Conservation (phyloP, 2,888 invertebrate genomes). For the Camponotus fellah region DNA sequence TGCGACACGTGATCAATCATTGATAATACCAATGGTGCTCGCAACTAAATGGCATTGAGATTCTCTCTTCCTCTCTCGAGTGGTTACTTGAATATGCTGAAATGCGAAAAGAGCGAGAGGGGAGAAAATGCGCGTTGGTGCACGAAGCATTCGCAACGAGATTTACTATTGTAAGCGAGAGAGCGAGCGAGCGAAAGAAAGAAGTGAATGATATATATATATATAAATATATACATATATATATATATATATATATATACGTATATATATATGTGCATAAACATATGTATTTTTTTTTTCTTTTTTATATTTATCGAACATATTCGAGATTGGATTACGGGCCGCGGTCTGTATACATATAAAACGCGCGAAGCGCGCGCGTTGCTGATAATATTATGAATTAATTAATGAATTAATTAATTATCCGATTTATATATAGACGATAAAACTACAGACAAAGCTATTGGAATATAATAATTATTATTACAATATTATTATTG, state of each 20-base stretch:
- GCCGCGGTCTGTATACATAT: conserved; percentile 65
- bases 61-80: conserved; percentile 39
- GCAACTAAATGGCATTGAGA: neutral
- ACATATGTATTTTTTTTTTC: conserved; percentile 74
- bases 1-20: conserved; percentile 1
- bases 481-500: conserved; percentile 77
- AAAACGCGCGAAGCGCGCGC: conserved; percentile 1
- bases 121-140: conserved; percentile 67
- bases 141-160: conserved; percentile 76
- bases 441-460: conserved; percentile 72
- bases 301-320: conserved; percentile 73
- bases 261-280: conserved; percentile 74
- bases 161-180: conserved; percentile 79
- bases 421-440: conserved; percentile 73
- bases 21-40: conserved; percentile 36
- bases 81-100: conserved; percentile 22
- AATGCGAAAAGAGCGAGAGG: neutral
- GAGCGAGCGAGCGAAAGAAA: conserved; percentile 17
- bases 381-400: conserved; percentile 67
- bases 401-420: conserved; percentile 70
- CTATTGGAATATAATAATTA: conserved; percentile 75
- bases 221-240: conserved; percentile 67
- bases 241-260: conserved; percentile 73
- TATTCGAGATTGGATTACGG: conserved; percentile 60
- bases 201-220: conserved; percentile 75